A percentile compares a stretch with the other conserved stretches of the same genome.
Conservation (phyloP, 92 coral and sea anemone genomes). For the Palythoa heliodiscus region DNA sequence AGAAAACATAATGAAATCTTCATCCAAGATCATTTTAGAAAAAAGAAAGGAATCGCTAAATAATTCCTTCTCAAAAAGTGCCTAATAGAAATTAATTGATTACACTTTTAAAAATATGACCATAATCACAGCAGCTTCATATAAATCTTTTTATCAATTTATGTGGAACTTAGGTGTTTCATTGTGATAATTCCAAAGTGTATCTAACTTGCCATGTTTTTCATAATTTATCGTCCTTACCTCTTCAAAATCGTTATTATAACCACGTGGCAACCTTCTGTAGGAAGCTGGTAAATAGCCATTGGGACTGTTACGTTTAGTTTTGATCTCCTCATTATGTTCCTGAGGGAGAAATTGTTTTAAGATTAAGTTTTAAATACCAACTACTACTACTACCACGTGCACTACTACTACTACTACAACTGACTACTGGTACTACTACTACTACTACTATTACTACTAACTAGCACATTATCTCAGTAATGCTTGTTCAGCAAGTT, state of each 20-base stretch:
- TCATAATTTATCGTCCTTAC: neutral
- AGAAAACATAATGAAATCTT: too few relatives aligned
- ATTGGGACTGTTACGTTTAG: neutral
- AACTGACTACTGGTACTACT: neutral
- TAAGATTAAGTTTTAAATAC: neutral
- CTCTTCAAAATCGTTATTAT: slow-evolving; percentile 19
- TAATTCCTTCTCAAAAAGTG: too few relatives aligned
- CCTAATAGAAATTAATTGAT: too few relatives aligned
- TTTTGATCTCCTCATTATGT: neutral
- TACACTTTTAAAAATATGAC: too few relatives aligned
- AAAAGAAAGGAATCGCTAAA: too few relatives aligned
- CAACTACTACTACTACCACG: neutral
- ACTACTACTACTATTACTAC: neutral
- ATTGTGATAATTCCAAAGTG: too few relatives aligned
- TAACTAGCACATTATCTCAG: neutral
- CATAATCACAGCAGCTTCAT: too few relatives aligned
- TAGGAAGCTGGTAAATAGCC: slow-evolving; percentile 19
- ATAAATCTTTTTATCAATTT: too few relatives aligned
- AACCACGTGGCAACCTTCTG: slow-evolving; percentile 24
- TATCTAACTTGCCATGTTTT: too few relatives aligned
- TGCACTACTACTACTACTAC: neutral
- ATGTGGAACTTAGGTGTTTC: too few relatives aligned
- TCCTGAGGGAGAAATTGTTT: neutral
- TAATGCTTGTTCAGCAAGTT: too few relatives aligned
- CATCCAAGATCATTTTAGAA: too few relatives aligned